phyloP scores from a whole-genome alignment of 2,888 invertebrate species.

The Dascillus cervinus region DNA sequence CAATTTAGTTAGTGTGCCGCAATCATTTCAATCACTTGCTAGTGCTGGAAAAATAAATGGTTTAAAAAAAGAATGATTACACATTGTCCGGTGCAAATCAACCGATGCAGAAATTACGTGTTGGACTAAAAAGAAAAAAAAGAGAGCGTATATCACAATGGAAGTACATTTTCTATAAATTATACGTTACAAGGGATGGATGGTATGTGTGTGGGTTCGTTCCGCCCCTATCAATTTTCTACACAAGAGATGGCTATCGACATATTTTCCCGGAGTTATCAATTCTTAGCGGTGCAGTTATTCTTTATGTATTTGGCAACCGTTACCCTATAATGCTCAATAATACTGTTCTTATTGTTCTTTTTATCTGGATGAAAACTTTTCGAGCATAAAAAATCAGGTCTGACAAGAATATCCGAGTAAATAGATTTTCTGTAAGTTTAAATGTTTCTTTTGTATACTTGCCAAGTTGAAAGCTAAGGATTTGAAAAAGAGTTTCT shows the following conservation, averaged over 20 bases:
- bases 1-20: too few relatives aligned
- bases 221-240: conserved; percentile 26
- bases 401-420: conserved; percentile 32
- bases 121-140: too few relatives aligned
- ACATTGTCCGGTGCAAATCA: too few relatives aligned
- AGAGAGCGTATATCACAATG: too few relatives aligned
- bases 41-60: too few relatives aligned
- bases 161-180: conserved; percentile 23
- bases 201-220: conserved; percentile 21
- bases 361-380: conserved; percentile 29
- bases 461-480: conserved; percentile 28
- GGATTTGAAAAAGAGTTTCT: too few relatives aligned
- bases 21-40: too few relatives aligned
- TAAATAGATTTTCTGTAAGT: conserved; percentile 35
- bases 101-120: too few relatives aligned
- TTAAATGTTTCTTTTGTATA: conserved; percentile 32
- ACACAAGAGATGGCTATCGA: conserved; percentile 23
- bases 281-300: conserved; percentile 23
- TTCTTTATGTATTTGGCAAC: conserved; percentile 31
- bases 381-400: conserved; percentile 32
- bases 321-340: conserved; percentile 29
- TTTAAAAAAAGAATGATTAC: too few relatives aligned
- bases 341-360: conserved; percentile 29
- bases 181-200: conserved; percentile 21
- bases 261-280: conserved; percentile 23